phyloP scores from a whole-genome alignment of 2,888 invertebrate species.

The Coelogynopora nodosa region DNA sequence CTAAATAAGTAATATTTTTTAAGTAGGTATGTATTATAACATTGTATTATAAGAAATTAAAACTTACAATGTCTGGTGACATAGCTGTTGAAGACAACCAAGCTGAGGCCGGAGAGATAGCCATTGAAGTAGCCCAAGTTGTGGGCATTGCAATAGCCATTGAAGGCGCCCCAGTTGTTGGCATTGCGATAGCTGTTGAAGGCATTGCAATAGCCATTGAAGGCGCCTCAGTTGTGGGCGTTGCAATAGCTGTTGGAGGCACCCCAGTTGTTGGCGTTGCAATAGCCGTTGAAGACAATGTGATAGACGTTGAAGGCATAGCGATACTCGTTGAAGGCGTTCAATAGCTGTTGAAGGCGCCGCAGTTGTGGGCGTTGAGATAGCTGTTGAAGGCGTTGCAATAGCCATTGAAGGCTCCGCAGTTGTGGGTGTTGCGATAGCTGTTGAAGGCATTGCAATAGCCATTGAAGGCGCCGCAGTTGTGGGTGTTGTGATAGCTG shows the following conservation, averaged over 20 bases:
- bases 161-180: neutral
- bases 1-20: neutral
- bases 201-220: neutral
- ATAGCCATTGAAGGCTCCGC: too few species aligned
- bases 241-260: neutral
- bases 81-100: neutral
- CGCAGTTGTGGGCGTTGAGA: too few species aligned
- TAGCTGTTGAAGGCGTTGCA: too few species aligned
- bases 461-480: neutral
- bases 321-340: neutral
- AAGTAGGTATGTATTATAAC: neutral
- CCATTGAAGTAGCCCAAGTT: neutral
- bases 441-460: too few species aligned
- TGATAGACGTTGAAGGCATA: neutral
- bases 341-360: too few species aligned
- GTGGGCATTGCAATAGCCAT: neutral
- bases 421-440: too few species aligned
- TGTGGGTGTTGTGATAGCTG: neutral
- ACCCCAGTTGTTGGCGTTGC: neutral
- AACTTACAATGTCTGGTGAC: neutral
- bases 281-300: neutral
- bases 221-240: neutral
- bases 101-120: neutral
- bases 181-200: neutral
- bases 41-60: neutral